Conservation (phyloP, 2,113 vertebrate species). For the Nicator chloris region DNA sequence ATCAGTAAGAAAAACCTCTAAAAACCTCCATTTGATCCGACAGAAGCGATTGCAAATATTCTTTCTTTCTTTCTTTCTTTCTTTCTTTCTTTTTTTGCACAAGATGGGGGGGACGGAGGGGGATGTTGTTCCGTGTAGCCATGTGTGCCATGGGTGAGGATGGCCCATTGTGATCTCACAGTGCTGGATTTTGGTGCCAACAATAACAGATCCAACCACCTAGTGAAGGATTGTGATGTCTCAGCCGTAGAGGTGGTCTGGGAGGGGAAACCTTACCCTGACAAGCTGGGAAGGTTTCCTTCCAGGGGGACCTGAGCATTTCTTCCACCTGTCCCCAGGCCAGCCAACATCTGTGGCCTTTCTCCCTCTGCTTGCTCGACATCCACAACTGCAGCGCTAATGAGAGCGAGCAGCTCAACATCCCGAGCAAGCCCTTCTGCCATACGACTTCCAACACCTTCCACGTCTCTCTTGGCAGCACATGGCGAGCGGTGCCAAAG, state of each 20-base stretch:
- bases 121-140: no score
- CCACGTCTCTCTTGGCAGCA: no score
- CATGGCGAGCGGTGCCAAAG: not conserved
- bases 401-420: not conserved
- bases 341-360: not conserved
- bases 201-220: not conserved
- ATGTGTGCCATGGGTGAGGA: accelerated
- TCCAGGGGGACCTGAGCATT: not conserved
- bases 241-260: not conserved
- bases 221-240: not conserved
- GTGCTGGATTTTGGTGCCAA: not conserved
- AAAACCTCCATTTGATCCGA: not conserved
- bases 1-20: not conserved
- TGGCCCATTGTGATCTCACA: not conserved
- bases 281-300: not conserved
- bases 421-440: not conserved
- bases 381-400: accelerated
- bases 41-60: not conserved
- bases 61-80: no score
- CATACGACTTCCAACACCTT: not conserved
- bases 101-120: accelerated
- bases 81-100: not conserved
- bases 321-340: not conserved
- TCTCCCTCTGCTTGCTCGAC: not conserved
- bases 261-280: not conserved